phyloP scores from a whole-genome alignment of 2,797 vertebrate genomes.

The Cephalopachus bancanus region DNA sequence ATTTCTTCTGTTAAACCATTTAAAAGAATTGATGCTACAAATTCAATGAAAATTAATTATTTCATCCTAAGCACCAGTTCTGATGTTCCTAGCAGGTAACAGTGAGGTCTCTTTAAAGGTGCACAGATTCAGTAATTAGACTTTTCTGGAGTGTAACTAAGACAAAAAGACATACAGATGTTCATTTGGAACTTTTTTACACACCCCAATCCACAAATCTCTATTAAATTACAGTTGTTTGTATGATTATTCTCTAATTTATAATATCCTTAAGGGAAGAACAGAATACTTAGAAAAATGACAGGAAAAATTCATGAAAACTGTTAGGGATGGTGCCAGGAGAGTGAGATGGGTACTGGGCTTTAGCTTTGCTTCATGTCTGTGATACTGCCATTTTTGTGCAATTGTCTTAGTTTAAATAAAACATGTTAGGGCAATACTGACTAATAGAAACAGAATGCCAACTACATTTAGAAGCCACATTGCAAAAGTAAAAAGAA shows the following conservation, averaged over 20 bases:
- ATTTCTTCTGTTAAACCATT: conserved; percentile 51
- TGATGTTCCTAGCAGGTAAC: conserved; percentile 22
- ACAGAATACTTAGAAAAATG: conserved; percentile 5
- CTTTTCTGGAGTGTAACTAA: conserved; percentile 41
- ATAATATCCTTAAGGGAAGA: neutral
- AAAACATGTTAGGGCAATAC: neutral
- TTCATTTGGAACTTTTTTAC: neutral
- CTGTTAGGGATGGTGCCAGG: neutral
- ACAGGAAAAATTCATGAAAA: neutral
- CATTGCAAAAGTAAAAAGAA: conserved; percentile 38
- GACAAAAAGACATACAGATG: conserved; percentile 28
- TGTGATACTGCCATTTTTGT: neutral
- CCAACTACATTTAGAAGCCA: conserved; percentile 46
- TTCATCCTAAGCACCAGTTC: conserved; percentile 16
- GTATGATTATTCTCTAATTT: conserved; percentile 9
- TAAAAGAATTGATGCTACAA: conserved; percentile 54
- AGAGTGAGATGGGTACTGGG: neutral
- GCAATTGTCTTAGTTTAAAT: neutral
- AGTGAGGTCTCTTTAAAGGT: neutral
- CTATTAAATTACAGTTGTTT: conserved; percentile 1
- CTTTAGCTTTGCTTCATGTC: neutral
- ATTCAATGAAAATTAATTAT: conserved; percentile 58
- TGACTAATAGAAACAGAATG: neutral
- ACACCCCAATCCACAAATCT: neutral
- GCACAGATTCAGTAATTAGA: conserved; percentile 22